Conservation (phyloP, 2,797 vertebrate genomes). For the Pipistrellus nathusii region DNA sequence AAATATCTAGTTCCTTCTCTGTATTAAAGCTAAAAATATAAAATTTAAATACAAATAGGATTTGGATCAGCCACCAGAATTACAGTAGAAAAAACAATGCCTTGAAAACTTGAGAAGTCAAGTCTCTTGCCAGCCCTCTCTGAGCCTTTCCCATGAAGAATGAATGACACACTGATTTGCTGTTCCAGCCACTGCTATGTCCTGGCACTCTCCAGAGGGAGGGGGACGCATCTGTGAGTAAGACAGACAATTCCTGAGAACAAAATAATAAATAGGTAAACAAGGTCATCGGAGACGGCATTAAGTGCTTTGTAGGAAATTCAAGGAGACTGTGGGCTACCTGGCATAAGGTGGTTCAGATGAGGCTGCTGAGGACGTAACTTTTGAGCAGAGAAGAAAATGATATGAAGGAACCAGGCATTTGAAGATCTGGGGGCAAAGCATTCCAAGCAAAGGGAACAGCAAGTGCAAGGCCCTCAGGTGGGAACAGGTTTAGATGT, state of each 20-base stretch:
- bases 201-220: neutral
- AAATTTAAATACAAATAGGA: constrained; percentile 33
- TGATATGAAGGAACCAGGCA: neutral
- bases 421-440: neutral
- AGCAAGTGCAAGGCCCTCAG: neutral
- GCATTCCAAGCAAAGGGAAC: neutral
- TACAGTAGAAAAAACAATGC: constrained; percentile 21
- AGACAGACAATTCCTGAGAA: neutral
- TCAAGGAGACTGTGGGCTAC: neutral
- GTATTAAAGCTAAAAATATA: constrained; percentile 52
- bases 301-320: neutral
- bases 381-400: neutral
- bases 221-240: neutral
- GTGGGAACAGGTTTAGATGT: neutral
- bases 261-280: neutral
- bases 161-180: neutral
- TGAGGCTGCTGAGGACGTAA: neutral
- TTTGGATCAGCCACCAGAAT: neutral
- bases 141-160: constrained; percentile 38
- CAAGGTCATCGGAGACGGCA: neutral
- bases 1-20: neutral
- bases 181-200: neutral
- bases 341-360: neutral
- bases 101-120: constrained; percentile 10
- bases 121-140: neutral